Percentiles rank a stretch among this genome's conserved stretches.
Conservation (phyloP, 23 tunicate species). For the Trididemnum miniatum region DNA sequence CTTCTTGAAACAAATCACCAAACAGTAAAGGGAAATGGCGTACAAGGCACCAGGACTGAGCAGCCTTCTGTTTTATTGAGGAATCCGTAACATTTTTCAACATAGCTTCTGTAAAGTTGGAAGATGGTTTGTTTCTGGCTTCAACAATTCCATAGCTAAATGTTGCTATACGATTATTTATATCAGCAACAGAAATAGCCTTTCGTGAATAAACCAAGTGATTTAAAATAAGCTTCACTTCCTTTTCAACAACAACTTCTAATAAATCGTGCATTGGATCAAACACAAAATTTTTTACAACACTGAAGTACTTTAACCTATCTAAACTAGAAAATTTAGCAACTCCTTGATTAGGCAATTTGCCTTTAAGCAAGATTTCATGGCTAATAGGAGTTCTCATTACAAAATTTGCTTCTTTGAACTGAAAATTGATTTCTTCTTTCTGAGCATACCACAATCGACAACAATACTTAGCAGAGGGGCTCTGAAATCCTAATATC, state of each 20-base stretch:
- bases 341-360: conserved; percentile 20
- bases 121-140: conserved; percentile 21
- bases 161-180: conserved; percentile 15
- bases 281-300: conserved; percentile 19
- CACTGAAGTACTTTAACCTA: conserved; percentile 13
- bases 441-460: conserved; percentile 20
- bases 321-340: conserved; percentile 14
- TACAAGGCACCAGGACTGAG: conserved; percentile 34
- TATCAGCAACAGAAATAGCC: not conserved
- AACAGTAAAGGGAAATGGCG: conserved; percentile 34
- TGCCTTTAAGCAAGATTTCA: not conserved
- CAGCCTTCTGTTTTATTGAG: conserved; percentile 23
- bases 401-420: conserved; percentile 23
- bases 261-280: conserved; percentile 45
- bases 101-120: conserved; percentile 19
- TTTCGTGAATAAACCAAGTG: conserved; percentile 21
- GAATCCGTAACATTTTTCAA: conserved; percentile 17
- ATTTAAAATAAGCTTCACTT: conserved; percentile 28
- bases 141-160: conserved; percentile 27
- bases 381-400: conserved; percentile 21
- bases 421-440: not conserved
- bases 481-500: conserved; percentile 20
- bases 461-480: conserved; percentile 30
- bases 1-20: conserved; percentile 23
- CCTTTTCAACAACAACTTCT: conserved; percentile 18